A percentile compares a stretch with the other conserved stretches of the same genome.
phyloP scores from a whole-genome alignment of 2,888 invertebrate genomes.

The Abscondita cerata region DNA sequence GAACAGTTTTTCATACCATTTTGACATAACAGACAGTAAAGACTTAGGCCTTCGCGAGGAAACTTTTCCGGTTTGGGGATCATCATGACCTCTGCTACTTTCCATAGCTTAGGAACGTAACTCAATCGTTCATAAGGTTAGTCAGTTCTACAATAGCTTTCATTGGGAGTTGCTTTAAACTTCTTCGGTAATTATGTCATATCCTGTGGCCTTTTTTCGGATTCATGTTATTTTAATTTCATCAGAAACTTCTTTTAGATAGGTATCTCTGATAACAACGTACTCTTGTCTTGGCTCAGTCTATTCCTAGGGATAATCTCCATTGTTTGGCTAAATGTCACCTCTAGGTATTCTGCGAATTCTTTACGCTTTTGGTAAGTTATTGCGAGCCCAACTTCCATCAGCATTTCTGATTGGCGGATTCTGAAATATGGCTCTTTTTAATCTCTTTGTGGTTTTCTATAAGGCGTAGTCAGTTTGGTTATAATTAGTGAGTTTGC shows the following conservation, averaged over 20 bases:
- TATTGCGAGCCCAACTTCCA: constrained; percentile 14
- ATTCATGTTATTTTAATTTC: too few relatives aligned
- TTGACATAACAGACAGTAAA: too few relatives aligned
- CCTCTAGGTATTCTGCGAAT: background rate
- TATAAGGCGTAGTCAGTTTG: constrained; percentile 13
- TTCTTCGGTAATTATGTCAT: too few relatives aligned
- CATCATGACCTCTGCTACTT: too few relatives aligned
- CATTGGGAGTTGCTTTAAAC: too few relatives aligned
- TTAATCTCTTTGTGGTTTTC: constrained; percentile 7
- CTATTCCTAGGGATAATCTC: background rate
- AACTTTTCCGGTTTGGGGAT: too few relatives aligned
- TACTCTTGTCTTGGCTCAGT: background rate
- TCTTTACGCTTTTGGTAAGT: background rate
- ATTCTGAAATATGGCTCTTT: constrained; percentile 12
- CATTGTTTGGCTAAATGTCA: background rate
- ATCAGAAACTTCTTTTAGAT: background rate
- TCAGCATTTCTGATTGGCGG: constrained; percentile 14
- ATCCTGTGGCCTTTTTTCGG: too few relatives aligned
- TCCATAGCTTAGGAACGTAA: too few relatives aligned
- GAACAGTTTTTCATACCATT: too few relatives aligned
- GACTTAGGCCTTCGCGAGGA: too few relatives aligned
- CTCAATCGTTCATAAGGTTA: background rate
- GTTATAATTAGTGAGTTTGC: constrained; percentile 16
- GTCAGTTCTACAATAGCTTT: constrained; percentile 1
- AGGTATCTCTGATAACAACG: background rate